Evolutionary conservation across 2,113 vertebrate genomes (phyloP).

Genomic region (Furnarius figulus): DNA sequence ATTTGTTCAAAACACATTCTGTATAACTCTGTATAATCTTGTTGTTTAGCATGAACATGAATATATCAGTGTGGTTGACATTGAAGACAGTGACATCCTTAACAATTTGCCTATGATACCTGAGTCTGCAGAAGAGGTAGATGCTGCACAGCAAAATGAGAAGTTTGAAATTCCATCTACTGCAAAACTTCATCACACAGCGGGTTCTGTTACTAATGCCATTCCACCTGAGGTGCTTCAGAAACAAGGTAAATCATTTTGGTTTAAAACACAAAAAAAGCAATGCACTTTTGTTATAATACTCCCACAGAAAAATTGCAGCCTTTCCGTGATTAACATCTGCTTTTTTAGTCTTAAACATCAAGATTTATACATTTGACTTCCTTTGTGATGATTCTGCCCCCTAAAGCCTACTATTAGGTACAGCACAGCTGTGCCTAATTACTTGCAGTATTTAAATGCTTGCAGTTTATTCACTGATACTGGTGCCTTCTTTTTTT

Average conservation of each 20-base stretch:
- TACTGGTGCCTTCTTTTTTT: background rate
- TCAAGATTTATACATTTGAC: background rate
- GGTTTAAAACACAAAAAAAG: background rate
- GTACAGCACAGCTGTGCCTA: background rate
- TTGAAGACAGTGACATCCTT: slow-evolving; percentile 74
- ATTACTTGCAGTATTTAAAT: background rate
- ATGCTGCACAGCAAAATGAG: background rate
- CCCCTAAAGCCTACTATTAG: background rate
- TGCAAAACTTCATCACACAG: slow-evolving; percentile 73
- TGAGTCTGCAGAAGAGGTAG: background rate
- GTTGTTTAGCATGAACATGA: slow-evolving; percentile 47
- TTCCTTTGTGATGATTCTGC: background rate
- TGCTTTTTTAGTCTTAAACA: background rate
- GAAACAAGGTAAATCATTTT: slow-evolving; percentile 44
- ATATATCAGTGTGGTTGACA: slow-evolving; percentile 83
- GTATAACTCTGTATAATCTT: background rate
- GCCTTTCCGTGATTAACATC: background rate
- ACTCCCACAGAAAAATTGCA: background rate
- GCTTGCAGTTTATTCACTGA: background rate
- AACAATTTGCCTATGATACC: slow-evolving; percentile 55
- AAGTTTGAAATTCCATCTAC: slow-evolving; percentile 31
- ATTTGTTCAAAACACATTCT: background rate
- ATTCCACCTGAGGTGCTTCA: background rate
- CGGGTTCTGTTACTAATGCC: slow-evolving; percentile 65
- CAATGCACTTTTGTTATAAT: background rate